Conservation (phyloP, 2,113 vertebrate species). For the Todiramphus saurophagus region DNA sequence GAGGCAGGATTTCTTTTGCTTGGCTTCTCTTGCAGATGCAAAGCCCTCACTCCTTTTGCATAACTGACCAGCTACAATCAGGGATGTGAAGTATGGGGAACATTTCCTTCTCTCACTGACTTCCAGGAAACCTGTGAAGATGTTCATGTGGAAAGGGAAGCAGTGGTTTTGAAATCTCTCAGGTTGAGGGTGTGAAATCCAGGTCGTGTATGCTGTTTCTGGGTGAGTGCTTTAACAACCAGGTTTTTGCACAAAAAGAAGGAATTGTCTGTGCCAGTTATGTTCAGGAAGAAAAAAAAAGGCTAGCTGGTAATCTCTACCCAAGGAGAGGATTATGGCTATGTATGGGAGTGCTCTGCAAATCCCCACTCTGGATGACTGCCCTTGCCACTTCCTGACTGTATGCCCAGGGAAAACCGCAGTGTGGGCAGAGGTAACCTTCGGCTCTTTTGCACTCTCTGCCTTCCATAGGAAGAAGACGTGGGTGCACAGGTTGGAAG, state of each 20-base stretch:
- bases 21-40: not conserved
- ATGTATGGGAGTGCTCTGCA: not conserved
- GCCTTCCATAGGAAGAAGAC: not conserved
- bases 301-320: not conserved
- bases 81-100: not conserved
- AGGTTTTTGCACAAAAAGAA: not conserved
- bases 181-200: not conserved
- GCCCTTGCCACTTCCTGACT: not conserved
- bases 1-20: not conserved
- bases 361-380: not conserved
- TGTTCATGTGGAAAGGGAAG: not conserved
- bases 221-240: not conserved
- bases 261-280: not conserved
- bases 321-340: not conserved
- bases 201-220: not conserved
- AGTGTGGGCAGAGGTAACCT: not conserved
- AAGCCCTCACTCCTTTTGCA: not conserved
- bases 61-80: not conserved
- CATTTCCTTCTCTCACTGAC: not conserved
- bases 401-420: not conserved
- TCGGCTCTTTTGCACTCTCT: not conserved
- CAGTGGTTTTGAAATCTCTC: not conserved
- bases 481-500: not conserved
- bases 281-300: not conserved
- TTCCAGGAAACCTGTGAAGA: not conserved